Conservation (phyloP, 2,888 invertebrate species). For the Temnothorax ravouxi region DNA sequence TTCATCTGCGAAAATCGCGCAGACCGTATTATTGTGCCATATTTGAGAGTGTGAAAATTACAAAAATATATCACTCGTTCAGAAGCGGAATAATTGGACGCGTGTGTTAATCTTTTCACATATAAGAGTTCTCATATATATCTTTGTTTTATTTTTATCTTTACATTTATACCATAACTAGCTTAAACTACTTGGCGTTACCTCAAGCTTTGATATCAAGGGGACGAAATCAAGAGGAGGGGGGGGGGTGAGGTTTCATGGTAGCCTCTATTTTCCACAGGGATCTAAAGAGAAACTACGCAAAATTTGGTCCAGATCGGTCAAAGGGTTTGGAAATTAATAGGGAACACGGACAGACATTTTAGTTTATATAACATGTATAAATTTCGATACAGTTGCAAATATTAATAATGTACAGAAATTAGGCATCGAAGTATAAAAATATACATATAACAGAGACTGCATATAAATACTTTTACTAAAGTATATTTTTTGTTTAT, state of each 20-base stretch:
- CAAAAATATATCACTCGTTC: background rate
- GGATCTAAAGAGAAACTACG: too few relatives aligned
- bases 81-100: background rate
- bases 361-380: too few relatives aligned
- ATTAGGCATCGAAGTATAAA: background rate
- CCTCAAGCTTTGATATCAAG: too few relatives aligned
- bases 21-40: slow-evolving; percentile 27
- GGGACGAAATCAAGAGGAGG: too few relatives aligned
- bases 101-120: background rate
- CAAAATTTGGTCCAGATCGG: too few relatives aligned
- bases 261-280: too few relatives aligned
- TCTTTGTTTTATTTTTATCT: background rate
- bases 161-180: background rate
- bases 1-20: background rate
- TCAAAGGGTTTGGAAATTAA: too few relatives aligned
- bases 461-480: background rate
- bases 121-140: too few relatives aligned
- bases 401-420: background rate
- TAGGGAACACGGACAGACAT: too few relatives aligned
- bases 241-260: too few relatives aligned
- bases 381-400: background rate
- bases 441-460: background rate
- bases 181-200: too few relatives aligned
- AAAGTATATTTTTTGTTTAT: background rate
- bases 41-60: background rate